These are phyloP conservation scores for Heterocephalus glaber DNA, from an alignment of 2,113 vertebrate genomes.

Conservation along the genomic window DNA sequence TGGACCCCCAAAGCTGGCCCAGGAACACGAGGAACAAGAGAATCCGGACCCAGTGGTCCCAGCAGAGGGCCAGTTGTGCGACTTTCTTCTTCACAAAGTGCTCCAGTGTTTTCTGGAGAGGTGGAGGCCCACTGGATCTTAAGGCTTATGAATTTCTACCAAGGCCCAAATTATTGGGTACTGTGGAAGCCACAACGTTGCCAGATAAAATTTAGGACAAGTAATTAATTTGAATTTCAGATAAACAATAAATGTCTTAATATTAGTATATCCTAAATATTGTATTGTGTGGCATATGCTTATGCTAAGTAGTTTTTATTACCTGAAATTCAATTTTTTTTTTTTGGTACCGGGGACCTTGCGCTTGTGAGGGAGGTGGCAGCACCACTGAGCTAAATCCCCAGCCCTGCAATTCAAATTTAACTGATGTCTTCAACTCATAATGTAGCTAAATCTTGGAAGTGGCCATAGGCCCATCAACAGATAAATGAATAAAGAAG, in stretches of 20 bases:
- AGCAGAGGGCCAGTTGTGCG: neutral
- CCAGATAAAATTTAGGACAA: constrained; percentile 12
- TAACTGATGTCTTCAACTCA: neutral
- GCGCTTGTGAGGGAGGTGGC: too few species aligned
- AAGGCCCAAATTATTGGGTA: neutral
- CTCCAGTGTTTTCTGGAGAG: neutral
- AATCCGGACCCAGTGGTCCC: neutral
- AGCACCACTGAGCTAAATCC: too few species aligned
- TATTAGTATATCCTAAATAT: neutral
- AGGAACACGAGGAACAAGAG: neutral
- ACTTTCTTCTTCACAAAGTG: neutral
- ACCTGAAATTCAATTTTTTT: too few species aligned
- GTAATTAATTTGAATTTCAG: neutral
- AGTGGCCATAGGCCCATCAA: neutral
- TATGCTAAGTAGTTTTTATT: neutral
- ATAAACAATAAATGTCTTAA: neutral
- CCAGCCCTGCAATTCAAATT: constrained; percentile 18
- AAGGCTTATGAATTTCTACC: neutral
- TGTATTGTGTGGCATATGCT: neutral
- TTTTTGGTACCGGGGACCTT: too few species aligned
- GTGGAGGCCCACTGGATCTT: neutral
- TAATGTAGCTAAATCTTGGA: neutral
- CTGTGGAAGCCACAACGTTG: neutral
- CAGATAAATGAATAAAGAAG: neutral
- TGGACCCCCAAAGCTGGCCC: neutral